Base-by-base conservation (phyloP, 1,140 invertebrate species). In the Trichomalopsis sarcophagae region DNA sequence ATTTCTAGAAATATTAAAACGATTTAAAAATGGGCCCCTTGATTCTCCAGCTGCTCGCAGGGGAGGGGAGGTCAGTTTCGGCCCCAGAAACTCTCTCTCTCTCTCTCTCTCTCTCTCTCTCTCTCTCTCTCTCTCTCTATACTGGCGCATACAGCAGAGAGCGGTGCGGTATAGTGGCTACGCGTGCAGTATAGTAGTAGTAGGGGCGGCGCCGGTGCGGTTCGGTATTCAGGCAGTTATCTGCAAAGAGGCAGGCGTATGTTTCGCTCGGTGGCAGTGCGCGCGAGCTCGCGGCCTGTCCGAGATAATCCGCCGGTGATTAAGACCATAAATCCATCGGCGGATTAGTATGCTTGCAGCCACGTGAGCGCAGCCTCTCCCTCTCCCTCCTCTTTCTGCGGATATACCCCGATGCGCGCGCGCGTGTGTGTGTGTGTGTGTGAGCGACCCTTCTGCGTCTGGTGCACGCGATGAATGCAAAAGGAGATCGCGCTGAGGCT, bases 321-420 rank as follows among this genome's bases (percentile, higher is more conserved):
- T 94, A 94, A 94, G 94, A 94, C 94, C 93, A 94, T 94, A 94
- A 94, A 94, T 95, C 94, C 94, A 93, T 91, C 92, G 90, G 88
- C 91, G 92, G 92, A 93, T 93, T 93, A 93, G 92, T 92, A 92
- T 91, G 90, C 91, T 92, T 91, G 91, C 92, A 92, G 89, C 89
- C 91, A 83, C 82, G 80, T 55, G 71, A 82, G 66, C 82, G 75
- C 84, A 86, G 81, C 71, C 75, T 44, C 81, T 40, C n/a, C 17
- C 40, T 81, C 69, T 44, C 74, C 23, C 21, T 75, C 44, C 74
- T 76, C 74, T 47, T 44, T 50, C 74, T 50, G n/a, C 74, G 73
- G 69, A 71, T 80, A 76, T 74, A 62, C 40, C 80, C 44, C 76
- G 10, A 21, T 23, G 21, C n/a, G 13, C 7, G 6, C 6, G 55